phyloP scores from a whole-genome alignment of 2,888 invertebrate genomes.

The Himalopsyche japonica region DNA sequence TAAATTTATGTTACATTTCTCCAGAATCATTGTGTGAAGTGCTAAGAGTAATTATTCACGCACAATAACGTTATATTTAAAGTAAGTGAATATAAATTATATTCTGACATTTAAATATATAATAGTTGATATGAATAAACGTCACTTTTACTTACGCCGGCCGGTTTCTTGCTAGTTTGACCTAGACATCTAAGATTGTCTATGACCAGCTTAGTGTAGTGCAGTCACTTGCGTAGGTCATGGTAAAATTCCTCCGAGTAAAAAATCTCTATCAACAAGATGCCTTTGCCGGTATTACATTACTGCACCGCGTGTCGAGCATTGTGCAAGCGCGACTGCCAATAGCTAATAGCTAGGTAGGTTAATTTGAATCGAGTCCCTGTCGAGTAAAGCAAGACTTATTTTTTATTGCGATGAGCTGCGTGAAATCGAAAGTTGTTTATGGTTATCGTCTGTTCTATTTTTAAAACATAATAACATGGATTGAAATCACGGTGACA shows the following conservation, averaged over 20 bases:
- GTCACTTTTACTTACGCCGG: not conserved
- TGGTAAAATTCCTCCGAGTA: constrained; percentile 24
- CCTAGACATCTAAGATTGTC: constrained; percentile 1
- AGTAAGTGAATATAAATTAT: too few species aligned
- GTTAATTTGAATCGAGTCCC: not conserved
- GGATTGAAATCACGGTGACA: too few species aligned
- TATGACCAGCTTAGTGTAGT: constrained; percentile 20
- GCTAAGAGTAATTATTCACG: too few species aligned
- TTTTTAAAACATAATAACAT: not conserved
- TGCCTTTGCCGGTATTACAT: constrained; percentile 3
- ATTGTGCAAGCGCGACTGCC: not conserved
- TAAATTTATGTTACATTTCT: too few species aligned
- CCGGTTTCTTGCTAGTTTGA: constrained; percentile 9
- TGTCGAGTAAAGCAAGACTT: not conserved
- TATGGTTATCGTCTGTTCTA: not conserved
- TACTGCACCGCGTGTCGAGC: not conserved
- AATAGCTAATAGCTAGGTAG: not conserved
- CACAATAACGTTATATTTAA: too few species aligned
- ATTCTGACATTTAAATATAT: not conserved
- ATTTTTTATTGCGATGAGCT: not conserved
- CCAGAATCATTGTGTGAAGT: too few species aligned
- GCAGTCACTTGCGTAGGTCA: constrained; percentile 26
- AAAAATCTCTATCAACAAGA: constrained; percentile 12
- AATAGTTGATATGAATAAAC: not conserved
- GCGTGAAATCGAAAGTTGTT: not conserved